Percentiles rank a stretch among this genome's conserved stretches.
These are phyloP conservation scores for Rhynchonema sp. DNA, from an alignment of 2,888 invertebrate genomes.

Conservation along the genomic window DNA sequence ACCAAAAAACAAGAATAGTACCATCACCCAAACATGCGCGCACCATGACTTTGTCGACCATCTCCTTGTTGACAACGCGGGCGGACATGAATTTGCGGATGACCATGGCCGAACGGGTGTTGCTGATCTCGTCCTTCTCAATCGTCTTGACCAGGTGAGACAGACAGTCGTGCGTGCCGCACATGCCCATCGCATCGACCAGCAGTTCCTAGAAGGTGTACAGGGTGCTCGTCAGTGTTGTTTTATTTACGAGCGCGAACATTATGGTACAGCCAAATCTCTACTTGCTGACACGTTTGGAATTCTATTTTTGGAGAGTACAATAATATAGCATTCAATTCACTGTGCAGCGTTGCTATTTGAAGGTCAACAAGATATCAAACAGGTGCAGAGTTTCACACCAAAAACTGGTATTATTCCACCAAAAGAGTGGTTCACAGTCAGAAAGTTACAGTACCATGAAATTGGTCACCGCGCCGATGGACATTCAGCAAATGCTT, in stretches of 20 bases:
- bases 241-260: no score
- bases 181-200: slow-evolving; percentile 10
- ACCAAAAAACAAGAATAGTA: no score
- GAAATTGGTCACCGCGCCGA: no score
- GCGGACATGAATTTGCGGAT: slow-evolving; percentile 9
- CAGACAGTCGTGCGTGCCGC: slow-evolving; percentile 12
- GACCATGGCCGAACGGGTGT: slow-evolving; percentile 2
- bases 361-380: neutral
- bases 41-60: slow-evolving; percentile 6
- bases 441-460: no score
- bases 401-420: neutral
- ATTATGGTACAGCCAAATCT: no score
- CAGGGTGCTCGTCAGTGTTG: neutral
- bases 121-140: slow-evolving; percentile 7
- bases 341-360: no score
- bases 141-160: slow-evolving; percentile 11
- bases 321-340: no score
- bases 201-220: slow-evolving; percentile 13
- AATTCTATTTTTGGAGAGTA: no score
- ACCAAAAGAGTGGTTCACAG: neutral
- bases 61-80: slow-evolving; percentile 8
- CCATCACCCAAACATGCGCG: neutral
- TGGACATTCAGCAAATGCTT: no score
- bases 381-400: neutral
- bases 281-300: no score